Conservation (phyloP, 2,797 vertebrate species). For the Etheostoma perlongum region DNA sequence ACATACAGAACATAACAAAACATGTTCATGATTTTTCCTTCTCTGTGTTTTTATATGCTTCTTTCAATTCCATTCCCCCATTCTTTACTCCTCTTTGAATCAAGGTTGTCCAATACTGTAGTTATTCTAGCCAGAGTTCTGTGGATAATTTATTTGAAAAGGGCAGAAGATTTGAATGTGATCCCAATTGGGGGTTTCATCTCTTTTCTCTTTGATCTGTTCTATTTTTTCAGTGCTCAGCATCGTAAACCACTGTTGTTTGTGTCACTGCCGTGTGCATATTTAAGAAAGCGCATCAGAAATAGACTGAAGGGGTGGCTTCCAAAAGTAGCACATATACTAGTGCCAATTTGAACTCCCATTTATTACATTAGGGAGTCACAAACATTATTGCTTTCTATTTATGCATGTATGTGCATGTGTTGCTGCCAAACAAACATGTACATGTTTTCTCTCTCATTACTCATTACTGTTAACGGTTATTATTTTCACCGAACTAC, state of each 20-base stretch:
- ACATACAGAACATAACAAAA: neutral
- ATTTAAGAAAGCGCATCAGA: constrained; percentile 15
- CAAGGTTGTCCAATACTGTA: constrained; percentile 10
- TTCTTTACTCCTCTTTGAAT: constrained; percentile 31
- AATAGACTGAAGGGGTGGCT: constrained; percentile 19
- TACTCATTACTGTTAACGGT: neutral
- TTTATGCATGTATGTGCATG: neutral
- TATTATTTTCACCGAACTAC: neutral
- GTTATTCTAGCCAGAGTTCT: constrained; percentile 5
- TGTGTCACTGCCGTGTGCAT: constrained; percentile 19
- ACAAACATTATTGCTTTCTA: neutral
- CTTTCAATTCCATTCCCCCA: neutral
- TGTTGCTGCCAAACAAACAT: neutral
- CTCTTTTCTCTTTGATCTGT: constrained; percentile 14
- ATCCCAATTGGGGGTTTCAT: constrained; percentile 4
- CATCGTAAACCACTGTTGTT: constrained; percentile 26
- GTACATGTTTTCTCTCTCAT: constrained; percentile 3
- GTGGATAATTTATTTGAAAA: constrained; percentile 32
- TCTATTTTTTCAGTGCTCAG: neutral
- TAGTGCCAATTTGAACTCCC: neutral
- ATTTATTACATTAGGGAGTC: constrained; percentile 18
- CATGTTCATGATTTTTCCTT: neutral
- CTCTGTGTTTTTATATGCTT: constrained; percentile 9
- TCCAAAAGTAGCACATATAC: constrained; percentile 17
- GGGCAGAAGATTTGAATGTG: constrained; percentile 4